phyloP scores from a whole-genome alignment of 2,888 invertebrate species.

The Tuberolachnus salignus region DNA sequence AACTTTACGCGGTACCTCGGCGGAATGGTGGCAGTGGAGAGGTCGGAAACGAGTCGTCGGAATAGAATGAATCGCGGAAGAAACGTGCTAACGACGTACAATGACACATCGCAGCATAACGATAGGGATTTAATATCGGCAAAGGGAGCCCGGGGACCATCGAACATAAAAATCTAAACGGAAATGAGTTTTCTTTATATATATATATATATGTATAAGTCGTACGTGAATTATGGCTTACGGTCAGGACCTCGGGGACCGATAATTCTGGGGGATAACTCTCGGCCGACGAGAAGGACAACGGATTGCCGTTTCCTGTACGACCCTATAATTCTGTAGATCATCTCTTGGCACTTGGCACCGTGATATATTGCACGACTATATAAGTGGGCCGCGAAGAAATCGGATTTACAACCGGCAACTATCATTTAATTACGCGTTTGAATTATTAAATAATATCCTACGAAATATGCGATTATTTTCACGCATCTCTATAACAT shows the following conservation, averaged over 20 bases:
- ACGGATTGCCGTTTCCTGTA: neutral
- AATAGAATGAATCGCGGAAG: neutral
- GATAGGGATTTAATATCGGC: constrained; percentile 21
- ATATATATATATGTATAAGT: neutral
- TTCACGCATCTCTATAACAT: too few species aligned
- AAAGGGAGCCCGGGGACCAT: neutral
- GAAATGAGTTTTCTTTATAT: constrained; percentile 25
- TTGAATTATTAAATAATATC: too few species aligned
- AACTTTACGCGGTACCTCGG: neutral
- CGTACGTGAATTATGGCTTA: neutral
- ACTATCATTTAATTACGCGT: too few species aligned
- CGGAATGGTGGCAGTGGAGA: neutral
- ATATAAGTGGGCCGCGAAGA: too few species aligned
- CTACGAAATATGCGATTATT: too few species aligned
- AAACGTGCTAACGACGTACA: constrained; percentile 16
- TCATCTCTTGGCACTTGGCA: neutral
- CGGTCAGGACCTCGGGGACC: constrained; percentile 6
- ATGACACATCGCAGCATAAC: constrained; percentile 26
- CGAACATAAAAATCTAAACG: constrained; percentile 23
- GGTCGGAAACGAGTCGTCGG: neutral
- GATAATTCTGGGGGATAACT: neutral
- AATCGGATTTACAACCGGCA: too few species aligned
- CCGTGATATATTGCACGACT: neutral
- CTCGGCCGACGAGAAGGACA: neutral
- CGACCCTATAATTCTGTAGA: neutral